phyloP scores from a whole-genome alignment of 2,797 vertebrate species.

The Alauda arvensis region DNA sequence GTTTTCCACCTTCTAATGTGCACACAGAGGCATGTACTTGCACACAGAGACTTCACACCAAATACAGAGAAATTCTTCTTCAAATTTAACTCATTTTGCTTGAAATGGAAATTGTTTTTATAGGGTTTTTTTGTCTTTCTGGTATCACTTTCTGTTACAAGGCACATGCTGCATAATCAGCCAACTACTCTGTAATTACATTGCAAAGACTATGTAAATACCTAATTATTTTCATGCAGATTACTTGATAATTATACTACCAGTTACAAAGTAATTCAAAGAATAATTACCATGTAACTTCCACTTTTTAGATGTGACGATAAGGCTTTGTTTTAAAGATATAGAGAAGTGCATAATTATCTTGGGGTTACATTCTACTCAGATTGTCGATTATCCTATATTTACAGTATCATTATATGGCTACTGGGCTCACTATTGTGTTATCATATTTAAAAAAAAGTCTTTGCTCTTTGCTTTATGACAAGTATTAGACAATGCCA shows the following conservation, averaged over 20 bases:
- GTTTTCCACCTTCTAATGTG: neutral
- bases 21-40: neutral
- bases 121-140: conserved; percentile 52
- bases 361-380: conserved; percentile 56
- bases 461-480: conserved; percentile 40
- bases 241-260: conserved; percentile 82
- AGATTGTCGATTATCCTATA: conserved; percentile 63
- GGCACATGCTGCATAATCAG: conserved; percentile 72
- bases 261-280: conserved; percentile 76
- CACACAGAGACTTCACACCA: neutral
- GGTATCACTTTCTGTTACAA: conserved; percentile 75
- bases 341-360: conserved; percentile 71
- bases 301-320: conserved; percentile 68
- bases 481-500: conserved; percentile 16
- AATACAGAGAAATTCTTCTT: neutral
- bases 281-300: conserved; percentile 77
- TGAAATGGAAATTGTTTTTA: conserved; percentile 53
- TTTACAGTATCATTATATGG: conserved; percentile 51
- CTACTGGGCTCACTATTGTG: conserved; percentile 58
- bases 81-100: conserved; percentile 41
- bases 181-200: conserved; percentile 76
- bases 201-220: conserved; percentile 80
- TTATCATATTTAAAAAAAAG: conserved; percentile 20
- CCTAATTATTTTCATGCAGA: conserved; percentile 82
- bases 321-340: conserved; percentile 74